Base-by-base conservation (phyloP, 2,113 vertebrate species). In the Cichladusa arquata region DNA sequence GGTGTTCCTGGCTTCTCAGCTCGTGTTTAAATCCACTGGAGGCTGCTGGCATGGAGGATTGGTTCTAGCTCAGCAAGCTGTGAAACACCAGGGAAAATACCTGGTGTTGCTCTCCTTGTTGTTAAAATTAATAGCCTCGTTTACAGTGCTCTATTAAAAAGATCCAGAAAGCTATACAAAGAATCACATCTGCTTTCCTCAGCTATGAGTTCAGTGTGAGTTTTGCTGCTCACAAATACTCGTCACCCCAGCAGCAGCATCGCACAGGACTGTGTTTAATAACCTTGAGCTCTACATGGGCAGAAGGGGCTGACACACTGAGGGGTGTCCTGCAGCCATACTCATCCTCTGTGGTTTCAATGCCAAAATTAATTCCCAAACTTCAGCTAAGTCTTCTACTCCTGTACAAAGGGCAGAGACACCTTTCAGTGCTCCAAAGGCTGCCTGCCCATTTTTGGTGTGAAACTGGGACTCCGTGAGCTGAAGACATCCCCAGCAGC, bases 1-100 rank as follows among this genome's bases (percentile, higher is more conserved):
- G 93, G 94, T 93, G 92, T 88, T 94, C 81, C 79, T 90, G 76
- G 64, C 87, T 92, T 71, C 79, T 77, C 60, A 90, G 56, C 90
- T 86, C n/a, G 1, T 93, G 60, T 81, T 93, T 76, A 78, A 74
- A 94, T 47, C 57, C 87, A 62, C 87, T 73, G 81, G 81, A 95
- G 89, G 62, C 71, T 77, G 81, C 45, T 92, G 87, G 79, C 81
- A 28, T 4, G 11, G 71, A 93, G 90, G 85, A 86, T 92, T 96
- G 94, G 88, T 94, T 95, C 76, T 71, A 81, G 72, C 82, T 84
- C 88, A 12, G 56, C 65, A 86, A 88, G 72, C 90, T 2, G 8
- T 81, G 88, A 94, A 88, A 90, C 79, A 71, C 81, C 64, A 64
- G 82, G 92, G 87, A 86, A 74, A 88, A 93, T 86, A 88, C 67